Base-by-base conservation (phyloP, 2,888 invertebrate genomes). In the Agelastica alni region DNA sequence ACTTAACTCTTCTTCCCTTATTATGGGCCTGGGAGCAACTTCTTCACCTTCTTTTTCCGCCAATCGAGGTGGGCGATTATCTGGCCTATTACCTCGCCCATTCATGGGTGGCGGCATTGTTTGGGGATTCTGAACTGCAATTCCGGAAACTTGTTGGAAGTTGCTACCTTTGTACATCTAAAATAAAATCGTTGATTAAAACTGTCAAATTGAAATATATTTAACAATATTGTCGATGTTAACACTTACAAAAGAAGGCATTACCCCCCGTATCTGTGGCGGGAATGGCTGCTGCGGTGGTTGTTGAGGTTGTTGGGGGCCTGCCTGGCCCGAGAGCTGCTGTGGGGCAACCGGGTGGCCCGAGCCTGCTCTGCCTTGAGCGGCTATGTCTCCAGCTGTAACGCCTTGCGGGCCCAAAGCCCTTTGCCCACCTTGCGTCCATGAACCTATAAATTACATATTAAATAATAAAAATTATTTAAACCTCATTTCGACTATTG, bases 1-100 rank as follows among this genome's bases (percentile, higher is more conserved):
- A 70, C 89, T 91, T 68, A 96, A 83, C 76, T 95, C 94, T 74
- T 95, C 94, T 72, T 95, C 94, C 66, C 91, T 90, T 65, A 96
- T 92, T 62, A 96, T 96, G 56, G 96, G 92, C 49, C 91, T 83
- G 62, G 89, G 86, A 53, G 83, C 79, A 51, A 88, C 79, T 69
- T 75, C 75, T 51, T 77, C 77, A 43, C 62, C 59, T 54, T 70
- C 74, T 64, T 62, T 77, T 74, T 64, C 63, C 75, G 66, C 54
- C 52, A 65, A 53, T 65, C 72, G 61, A 73, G 80, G 70, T 71
- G 79, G 81, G 65, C 69, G 62, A 51, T 60, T 58, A 42, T 66
- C 64, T n/a, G 55, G 54, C 14, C 56, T 62, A 34, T 61, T 58
- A 53, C 59, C 56, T 75, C 77, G 61, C 39, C 68, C 66, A 77